Conservation (phyloP, 2,888 invertebrate genomes). For the Urechis unicinctus region DNA sequence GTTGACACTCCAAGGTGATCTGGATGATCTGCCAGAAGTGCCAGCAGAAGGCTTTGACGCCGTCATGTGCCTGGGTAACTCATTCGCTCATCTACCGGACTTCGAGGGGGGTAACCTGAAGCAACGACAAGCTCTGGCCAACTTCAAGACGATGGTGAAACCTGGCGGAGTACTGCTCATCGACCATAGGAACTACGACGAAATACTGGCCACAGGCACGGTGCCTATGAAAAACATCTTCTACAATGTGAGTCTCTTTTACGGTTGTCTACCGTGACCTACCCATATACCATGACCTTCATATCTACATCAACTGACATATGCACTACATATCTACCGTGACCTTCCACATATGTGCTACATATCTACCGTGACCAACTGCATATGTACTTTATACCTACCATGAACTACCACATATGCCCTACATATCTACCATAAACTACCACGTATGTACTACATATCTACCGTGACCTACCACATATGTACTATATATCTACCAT, state of each 20-base stretch:
- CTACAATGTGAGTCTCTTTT: conserved; percentile 62
- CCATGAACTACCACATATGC: no score
- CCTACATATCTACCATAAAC: no score
- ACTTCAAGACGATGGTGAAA: conserved; percentile 76
- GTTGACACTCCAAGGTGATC: conserved; percentile 72
- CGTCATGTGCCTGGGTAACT: conserved; percentile 82
- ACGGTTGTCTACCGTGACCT: neutral
- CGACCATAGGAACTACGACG: conserved; percentile 84
- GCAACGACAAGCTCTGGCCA: conserved; percentile 59
- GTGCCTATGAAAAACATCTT: conserved; percentile 80
- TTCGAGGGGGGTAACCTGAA: conserved; percentile 18
- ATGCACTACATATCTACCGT: no score
- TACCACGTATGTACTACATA: no score
- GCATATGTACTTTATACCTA: no score
- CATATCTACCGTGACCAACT: no score
- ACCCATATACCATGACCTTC: neutral
- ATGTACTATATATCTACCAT: no score
- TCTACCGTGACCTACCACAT: no score
- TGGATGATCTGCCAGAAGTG: conserved; percentile 52
- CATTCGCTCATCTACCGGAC: conserved; percentile 76
- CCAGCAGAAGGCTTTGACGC: conserved; percentile 68
- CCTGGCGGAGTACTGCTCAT: conserved; percentile 79
- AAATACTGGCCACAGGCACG: conserved; percentile 68
- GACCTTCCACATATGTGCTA: no score
- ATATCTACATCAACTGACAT: neutral